A percentile compares a stretch with the other conserved stretches of the same genome.
Evolutionary conservation across 2,113 vertebrate genomes (phyloP).

Genomic region (Emydocephalus ijimae): DNA sequence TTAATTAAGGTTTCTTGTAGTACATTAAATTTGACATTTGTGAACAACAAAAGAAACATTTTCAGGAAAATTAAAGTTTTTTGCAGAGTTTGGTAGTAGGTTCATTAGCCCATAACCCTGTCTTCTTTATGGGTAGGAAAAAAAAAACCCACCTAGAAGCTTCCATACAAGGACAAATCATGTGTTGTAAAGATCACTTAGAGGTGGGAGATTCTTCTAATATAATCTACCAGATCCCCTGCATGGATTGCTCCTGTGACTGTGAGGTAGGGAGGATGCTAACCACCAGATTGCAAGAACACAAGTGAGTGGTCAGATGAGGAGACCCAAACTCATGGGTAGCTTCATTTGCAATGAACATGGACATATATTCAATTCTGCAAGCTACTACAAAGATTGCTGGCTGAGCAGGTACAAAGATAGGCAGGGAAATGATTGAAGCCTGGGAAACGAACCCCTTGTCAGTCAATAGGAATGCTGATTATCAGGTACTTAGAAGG

Average conservation of each 20-base stretch:
- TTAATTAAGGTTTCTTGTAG: slow-evolving; percentile 13
- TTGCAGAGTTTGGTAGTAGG: neutral
- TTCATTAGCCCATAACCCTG: neutral
- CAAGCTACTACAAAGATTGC: neutral
- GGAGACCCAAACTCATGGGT: neutral
- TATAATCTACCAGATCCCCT: neutral
- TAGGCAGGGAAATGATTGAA: neutral
- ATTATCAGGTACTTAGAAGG: neutral
- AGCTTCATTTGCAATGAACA: neutral
- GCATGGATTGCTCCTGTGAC: neutral
- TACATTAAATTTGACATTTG: neutral
- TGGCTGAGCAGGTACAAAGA: neutral
- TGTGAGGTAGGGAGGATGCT: neutral
- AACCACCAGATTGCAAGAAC: neutral
- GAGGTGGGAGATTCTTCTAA: neutral
- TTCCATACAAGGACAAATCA: neutral
- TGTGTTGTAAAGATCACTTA: neutral
- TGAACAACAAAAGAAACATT: slow-evolving; percentile 27
- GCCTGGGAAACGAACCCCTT: neutral
- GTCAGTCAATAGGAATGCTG: neutral
- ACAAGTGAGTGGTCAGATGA: neutral
- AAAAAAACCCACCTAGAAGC: neutral
- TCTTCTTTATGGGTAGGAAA: neutral
- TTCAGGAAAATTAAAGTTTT: slow-evolving; percentile 9
- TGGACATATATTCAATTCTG: neutral